These are phyloP conservation scores for Papilio dardanus DNA, from an alignment of 1,140 invertebrate genomes.

Conservation along the genomic window DNA sequence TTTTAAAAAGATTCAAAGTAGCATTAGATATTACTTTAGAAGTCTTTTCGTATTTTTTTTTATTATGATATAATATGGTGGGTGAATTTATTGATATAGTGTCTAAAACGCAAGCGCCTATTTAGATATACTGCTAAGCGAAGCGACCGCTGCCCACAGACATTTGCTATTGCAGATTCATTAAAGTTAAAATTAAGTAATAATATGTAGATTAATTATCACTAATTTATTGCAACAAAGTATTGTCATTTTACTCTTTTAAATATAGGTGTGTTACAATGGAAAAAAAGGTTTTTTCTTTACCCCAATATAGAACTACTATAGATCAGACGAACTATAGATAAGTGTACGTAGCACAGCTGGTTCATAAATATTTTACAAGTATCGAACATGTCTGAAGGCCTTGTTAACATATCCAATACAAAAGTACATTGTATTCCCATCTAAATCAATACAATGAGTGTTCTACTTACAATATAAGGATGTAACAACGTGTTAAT, in stretches of 20 bases:
- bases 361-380: constrained; percentile 6
- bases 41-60: too few species aligned
- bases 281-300: not conserved
- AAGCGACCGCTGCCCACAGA: too few species aligned
- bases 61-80: too few species aligned
- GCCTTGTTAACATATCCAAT: not conserved
- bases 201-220: too few species aligned
- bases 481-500: not conserved
- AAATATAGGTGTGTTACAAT: not conserved
- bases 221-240: not conserved
- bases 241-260: not conserved
- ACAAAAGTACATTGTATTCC: not conserved
- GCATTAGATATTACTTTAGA: too few species aligned
- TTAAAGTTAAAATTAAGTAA: too few species aligned
- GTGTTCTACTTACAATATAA: not conserved
- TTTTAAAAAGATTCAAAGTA: not conserved
- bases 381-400: not conserved
- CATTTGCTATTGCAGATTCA: too few species aligned
- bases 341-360: not conserved
- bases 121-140: too few species aligned
- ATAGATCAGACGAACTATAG: not conserved
- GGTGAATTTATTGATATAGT: too few species aligned
- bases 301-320: not conserved
- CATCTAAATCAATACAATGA: not conserved
- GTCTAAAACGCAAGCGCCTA: too few species aligned